Conservation (phyloP, 1,140 invertebrate species). For the Mycetomoellerius zeteki region DNA sequence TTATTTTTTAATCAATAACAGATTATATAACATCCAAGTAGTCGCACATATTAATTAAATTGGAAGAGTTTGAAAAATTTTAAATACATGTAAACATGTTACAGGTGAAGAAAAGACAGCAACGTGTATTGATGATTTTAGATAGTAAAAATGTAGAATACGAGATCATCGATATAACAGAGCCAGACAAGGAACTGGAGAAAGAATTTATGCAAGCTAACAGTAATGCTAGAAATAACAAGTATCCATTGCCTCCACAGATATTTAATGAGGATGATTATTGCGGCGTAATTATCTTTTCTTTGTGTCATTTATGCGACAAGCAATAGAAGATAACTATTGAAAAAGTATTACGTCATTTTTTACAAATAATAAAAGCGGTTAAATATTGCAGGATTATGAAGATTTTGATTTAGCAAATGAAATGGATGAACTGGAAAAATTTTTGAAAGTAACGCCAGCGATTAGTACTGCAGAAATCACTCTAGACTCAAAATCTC, state of each 20-base stretch:
- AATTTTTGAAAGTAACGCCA: conserved; percentile 92
- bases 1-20: neutral
- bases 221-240: conserved; percentile 92
- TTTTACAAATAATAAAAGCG: neutral
- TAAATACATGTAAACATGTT: conserved; percentile 56
- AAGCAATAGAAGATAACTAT: neutral
- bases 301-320: conserved; percentile 26
- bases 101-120: conserved; percentile 98
- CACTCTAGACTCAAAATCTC: conserved; percentile 84
- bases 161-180: conserved; percentile 96
- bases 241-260: conserved; percentile 95
- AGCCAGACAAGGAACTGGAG: conserved; percentile 94
- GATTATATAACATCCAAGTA: neutral
- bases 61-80: conserved; percentile 7
- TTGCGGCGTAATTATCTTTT: conserved; percentile 92
- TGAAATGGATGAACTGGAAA: conserved; percentile 96
- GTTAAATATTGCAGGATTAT: conserved; percentile 91
- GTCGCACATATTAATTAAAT: neutral
- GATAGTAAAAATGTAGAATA: conserved; percentile 96
- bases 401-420: conserved; percentile 96
- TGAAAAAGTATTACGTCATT: neutral
- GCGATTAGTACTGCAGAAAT: conserved; percentile 85
- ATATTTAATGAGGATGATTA: conserved; percentile 97
- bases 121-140: conserved; percentile 96
- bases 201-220: conserved; percentile 97